A percentile compares a stretch with the other conserved stretches of the same genome.
Evolutionary conservation across 1,140 invertebrate species (phyloP).

Genomic region (Marisa cornuarietis): DNA sequence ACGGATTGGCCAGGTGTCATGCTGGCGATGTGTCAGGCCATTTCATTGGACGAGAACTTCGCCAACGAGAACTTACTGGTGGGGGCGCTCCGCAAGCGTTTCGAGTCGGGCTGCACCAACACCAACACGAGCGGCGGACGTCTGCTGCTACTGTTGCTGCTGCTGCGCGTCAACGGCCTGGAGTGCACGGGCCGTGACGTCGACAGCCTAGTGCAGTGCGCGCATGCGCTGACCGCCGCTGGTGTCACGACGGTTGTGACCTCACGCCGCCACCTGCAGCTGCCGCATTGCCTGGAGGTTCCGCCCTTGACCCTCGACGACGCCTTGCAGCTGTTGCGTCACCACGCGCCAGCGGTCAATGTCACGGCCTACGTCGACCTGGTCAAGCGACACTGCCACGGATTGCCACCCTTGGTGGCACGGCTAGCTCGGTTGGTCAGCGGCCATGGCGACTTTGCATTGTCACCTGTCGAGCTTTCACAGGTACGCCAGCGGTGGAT

Average conservation of each 20-base stretch:
- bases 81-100: neutral
- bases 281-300: neutral
- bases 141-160: neutral
- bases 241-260: slow-evolving; percentile 15
- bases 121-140: neutral
- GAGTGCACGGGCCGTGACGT: neutral
- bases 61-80: slow-evolving; percentile 4
- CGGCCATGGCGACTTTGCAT: neutral
- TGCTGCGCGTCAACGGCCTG: neutral
- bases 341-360: slow-evolving; percentile 7
- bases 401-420: slow-evolving; percentile 1
- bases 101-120: too few relatives aligned
- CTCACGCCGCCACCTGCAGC: slow-evolving; percentile 7
- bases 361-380: neutral
- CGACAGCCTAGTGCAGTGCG: neutral
- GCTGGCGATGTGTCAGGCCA: slow-evolving; percentile 2
- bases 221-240: neutral
- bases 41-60: slow-evolving; percentile 4
- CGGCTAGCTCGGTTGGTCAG: slow-evolving; percentile 1
- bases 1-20: slow-evolving; percentile 16
- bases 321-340: slow-evolving; percentile 9
- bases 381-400: neutral
- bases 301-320: neutral
- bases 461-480: neutral
- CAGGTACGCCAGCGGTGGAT: neutral